phyloP scores from a whole-genome alignment of 1,140 invertebrate species.

The Dolichoris vasculosae region DNA sequence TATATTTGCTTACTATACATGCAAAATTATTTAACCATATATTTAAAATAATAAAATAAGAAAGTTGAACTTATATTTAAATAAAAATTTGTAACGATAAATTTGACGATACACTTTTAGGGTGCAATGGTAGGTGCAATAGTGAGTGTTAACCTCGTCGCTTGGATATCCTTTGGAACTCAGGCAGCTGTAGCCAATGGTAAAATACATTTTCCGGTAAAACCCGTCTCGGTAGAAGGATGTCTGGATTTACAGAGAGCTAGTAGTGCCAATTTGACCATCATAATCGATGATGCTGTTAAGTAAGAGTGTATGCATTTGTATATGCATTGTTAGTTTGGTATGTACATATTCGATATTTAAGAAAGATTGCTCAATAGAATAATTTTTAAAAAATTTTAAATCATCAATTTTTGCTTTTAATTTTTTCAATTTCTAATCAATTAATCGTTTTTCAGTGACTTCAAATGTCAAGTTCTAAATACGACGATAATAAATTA shows the following conservation, averaged over 20 bases:
- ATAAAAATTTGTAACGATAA: background rate
- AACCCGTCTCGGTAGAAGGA: constrained; percentile 78
- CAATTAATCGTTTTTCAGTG: no score
- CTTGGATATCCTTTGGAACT: constrained; percentile 90
- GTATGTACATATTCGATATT: background rate
- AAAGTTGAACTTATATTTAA: background rate
- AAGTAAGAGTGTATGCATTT: constrained; percentile 55
- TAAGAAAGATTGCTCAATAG: background rate
- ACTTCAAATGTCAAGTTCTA: no score
- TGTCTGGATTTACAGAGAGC: constrained; percentile 72
- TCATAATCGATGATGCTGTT: constrained; percentile 56
- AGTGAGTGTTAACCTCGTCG: constrained; percentile 80
- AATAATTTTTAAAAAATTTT: background rate
- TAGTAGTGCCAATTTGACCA: constrained; percentile 58
- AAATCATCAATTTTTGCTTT: no score
- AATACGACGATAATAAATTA: no score
- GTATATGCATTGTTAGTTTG: background rate
- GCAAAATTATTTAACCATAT: no score
- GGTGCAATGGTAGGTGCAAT: constrained; percentile 86
- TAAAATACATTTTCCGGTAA: constrained; percentile 76
- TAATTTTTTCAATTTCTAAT: no score
- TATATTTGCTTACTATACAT: no score
- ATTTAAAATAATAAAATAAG: no score
- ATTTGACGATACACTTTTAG: constrained; percentile 68
- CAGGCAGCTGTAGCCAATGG: constrained; percentile 83